Percentiles rank a stretch among this genome's conserved stretches.
Evolutionary conservation across 2,888 invertebrate genomes (phyloP).

Genomic region (Luperina testacea): DNA sequence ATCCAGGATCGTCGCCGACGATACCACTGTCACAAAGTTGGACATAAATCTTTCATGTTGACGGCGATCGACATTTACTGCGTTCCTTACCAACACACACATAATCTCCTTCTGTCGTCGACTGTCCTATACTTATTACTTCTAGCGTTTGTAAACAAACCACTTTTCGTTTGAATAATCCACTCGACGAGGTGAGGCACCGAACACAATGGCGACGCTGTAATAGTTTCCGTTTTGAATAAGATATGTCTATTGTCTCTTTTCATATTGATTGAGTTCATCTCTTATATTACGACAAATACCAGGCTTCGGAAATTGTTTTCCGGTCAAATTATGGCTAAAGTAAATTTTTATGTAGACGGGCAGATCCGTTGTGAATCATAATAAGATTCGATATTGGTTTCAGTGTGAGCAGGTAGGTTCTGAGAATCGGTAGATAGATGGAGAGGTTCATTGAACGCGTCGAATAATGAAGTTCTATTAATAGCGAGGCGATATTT

Average conservation of each 20-base stretch:
- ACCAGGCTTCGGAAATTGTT: constrained; percentile 77
- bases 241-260: constrained; percentile 88
- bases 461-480: constrained; percentile 81
- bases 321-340: constrained; percentile 73
- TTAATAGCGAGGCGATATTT: constrained; percentile 82
- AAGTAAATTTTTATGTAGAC: constrained; percentile 70
- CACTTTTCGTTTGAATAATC: constrained; percentile 88
- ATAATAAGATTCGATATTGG: constrained; percentile 60
- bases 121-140: constrained; percentile 82
- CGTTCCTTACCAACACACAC: constrained; percentile 76
- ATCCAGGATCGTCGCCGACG: constrained; percentile 83
- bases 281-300: constrained; percentile 77
- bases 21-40: constrained; percentile 84
- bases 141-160: constrained; percentile 86
- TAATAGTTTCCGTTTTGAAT: constrained; percentile 90
- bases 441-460: constrained; percentile 79
- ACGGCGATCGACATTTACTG: constrained; percentile 81
- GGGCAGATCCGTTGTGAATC: constrained; percentile 57
- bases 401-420: constrained; percentile 64
- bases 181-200: constrained; percentile 85
- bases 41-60: constrained; percentile 87
- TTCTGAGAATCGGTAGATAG: constrained; percentile 53
- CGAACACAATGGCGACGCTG: constrained; percentile 86
- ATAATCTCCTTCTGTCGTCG: constrained; percentile 80
- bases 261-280: constrained; percentile 87